Evolutionary conservation across 2,113 vertebrate genomes (phyloP).

Genomic region (Ovibos moschatus): DNA sequence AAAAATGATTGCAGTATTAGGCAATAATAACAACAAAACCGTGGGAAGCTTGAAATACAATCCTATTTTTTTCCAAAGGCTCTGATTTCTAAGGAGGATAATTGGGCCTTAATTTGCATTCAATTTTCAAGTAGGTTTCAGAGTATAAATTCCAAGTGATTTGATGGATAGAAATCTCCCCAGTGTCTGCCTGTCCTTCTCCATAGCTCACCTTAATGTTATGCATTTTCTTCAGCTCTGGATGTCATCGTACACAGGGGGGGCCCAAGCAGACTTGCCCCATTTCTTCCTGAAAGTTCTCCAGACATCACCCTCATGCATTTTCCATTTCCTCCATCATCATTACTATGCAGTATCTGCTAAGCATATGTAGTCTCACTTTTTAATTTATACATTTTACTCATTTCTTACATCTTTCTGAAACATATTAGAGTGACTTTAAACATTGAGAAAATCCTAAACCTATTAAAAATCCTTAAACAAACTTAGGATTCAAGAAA

Average conservation of each 20-base stretch:
- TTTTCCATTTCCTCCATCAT: background rate
- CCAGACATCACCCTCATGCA: background rate
- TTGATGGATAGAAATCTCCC: background rate
- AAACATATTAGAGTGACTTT: background rate
- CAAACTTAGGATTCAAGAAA: background rate
- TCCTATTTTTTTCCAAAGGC: background rate
- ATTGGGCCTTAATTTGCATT: background rate
- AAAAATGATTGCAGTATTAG: background rate
- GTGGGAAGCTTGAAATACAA: background rate
- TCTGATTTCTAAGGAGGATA: background rate
- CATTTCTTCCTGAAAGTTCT: background rate
- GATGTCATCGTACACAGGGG: accelerated
- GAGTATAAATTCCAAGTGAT: background rate
- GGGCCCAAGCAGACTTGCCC: accelerated
- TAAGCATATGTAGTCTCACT: background rate
- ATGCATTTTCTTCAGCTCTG: background rate
- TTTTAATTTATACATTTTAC: background rate
- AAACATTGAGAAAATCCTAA: background rate
- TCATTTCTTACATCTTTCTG: background rate
- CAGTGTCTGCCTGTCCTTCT: background rate
- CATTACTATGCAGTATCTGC: background rate
- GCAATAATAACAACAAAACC: background rate
- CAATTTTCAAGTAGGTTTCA: background rate
- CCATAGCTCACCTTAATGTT: background rate
- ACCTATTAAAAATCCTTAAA: background rate